A percentile compares a stretch with the other conserved stretches of the same genome.
Evolutionary conservation across 2,113 vertebrate species (phyloP).

Genomic region (Platysternon megacephalum): DNA sequence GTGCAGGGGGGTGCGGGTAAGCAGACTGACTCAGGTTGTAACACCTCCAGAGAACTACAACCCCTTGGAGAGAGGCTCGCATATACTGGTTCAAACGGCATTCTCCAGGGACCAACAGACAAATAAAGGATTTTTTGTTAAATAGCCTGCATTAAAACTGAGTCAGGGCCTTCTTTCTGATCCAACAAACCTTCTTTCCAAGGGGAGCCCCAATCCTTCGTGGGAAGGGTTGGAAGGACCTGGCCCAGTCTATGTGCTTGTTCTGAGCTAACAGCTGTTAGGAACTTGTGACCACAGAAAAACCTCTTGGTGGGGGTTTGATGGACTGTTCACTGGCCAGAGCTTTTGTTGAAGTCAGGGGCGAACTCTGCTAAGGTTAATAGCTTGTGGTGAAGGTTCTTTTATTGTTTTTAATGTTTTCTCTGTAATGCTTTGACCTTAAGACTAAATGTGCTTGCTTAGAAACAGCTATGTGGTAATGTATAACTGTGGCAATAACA

Average conservation of each 20-base stretch:
- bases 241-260: not conserved
- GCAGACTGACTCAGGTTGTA: not conserved
- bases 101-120: not conserved
- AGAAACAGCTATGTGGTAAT: not conserved
- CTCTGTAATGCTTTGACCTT: not conserved
- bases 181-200: not conserved
- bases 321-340: not conserved
- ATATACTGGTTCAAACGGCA: not conserved
- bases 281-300: not conserved
- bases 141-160: not conserved
- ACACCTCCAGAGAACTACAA: not conserved
- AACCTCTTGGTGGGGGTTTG: not conserved
- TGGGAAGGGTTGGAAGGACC: not conserved
- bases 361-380: not conserved
- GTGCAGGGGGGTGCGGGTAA: not conserved
- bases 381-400: not conserved
- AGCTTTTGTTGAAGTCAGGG: not conserved
- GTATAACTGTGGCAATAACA: not conserved
- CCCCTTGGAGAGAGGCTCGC: not conserved
- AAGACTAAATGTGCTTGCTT: not conserved
- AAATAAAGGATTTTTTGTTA: not conserved
- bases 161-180: not conserved
- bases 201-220: not conserved
- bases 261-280: not conserved
- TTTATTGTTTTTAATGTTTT: not conserved